Conservation (phyloP, 2,113 vertebrate species). For the Eublepharis macularius region DNA sequence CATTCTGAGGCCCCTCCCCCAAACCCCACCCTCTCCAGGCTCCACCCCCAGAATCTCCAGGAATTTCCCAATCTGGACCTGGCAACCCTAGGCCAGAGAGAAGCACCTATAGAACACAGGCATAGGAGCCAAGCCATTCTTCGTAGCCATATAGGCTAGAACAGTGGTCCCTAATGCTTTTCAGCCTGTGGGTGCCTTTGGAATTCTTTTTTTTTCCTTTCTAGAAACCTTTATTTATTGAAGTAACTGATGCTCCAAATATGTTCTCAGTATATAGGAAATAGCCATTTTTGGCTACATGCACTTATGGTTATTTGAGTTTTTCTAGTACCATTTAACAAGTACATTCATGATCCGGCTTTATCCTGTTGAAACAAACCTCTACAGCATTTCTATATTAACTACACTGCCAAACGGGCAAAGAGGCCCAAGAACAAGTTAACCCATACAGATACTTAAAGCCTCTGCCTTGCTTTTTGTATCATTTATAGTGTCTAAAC, state of each 20-base stretch:
- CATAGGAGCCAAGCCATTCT: too few species aligned
- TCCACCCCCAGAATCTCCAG: too few species aligned
- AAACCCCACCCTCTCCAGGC: too few species aligned
- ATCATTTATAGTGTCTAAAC: background rate
- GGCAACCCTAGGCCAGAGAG: too few species aligned
- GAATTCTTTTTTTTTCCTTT: too few species aligned
- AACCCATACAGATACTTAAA: background rate
- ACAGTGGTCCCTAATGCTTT: too few species aligned
- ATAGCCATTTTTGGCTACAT: background rate
- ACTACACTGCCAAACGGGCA: background rate
- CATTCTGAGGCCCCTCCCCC: too few species aligned
- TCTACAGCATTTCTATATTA: background rate
- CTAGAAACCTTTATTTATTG: constrained; percentile 19
- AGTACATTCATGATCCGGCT: background rate
- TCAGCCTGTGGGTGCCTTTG: too few species aligned
- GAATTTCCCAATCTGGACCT: too few species aligned
- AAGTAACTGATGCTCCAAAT: background rate
- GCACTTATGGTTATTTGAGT: background rate
- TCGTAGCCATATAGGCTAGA: too few species aligned
- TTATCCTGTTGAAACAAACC: background rate
- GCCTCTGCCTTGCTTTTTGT: background rate
- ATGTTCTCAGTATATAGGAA: background rate
- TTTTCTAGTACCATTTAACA: background rate
- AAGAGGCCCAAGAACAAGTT: background rate
- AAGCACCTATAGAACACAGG: too few species aligned